Conservation (phyloP, 2,113 vertebrate genomes). For the Apeltes quadracus region DNA sequence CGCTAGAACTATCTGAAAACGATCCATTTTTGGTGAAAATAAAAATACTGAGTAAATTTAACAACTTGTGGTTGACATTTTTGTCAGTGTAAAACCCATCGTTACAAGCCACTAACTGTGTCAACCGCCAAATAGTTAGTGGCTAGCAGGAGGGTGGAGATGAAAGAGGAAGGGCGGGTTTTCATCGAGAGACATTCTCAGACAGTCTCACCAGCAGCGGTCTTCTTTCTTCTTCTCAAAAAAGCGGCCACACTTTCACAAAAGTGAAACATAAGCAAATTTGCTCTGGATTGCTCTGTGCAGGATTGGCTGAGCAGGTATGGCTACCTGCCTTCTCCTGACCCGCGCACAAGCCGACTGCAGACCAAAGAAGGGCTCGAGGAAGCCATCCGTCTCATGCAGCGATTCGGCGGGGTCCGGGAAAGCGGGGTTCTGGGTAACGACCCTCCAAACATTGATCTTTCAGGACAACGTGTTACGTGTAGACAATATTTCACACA, state of each 20-base stretch:
- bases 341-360: constrained; percentile 82
- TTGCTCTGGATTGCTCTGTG: background rate
- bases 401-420: constrained; percentile 84
- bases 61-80: too few relatives aligned
- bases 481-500: background rate
- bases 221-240: too few relatives aligned
- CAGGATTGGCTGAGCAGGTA: constrained; percentile 91
- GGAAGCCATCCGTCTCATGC: constrained; percentile 85
- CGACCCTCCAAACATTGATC: background rate
- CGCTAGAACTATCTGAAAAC: background rate
- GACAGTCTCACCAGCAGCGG: too few relatives aligned
- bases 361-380: constrained; percentile 82
- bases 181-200: too few relatives aligned
- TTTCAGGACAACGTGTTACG: background rate
- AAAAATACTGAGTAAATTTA: background rate
- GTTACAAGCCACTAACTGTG: constrained; percentile 26
- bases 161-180: constrained; percentile 4
- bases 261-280: background rate
- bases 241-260: too few relatives aligned
- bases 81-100: constrained; percentile 10
- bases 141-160: constrained; percentile 1
- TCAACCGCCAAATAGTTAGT: background rate
- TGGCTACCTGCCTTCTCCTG: constrained; percentile 86
- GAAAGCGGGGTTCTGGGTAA: constrained; percentile 86
- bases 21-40: background rate